Evolutionary conservation across 2,888 invertebrate species (phyloP), one percentile per base, ranked within the genome.

Genomic region (Syrista parreyssii): DNA sequence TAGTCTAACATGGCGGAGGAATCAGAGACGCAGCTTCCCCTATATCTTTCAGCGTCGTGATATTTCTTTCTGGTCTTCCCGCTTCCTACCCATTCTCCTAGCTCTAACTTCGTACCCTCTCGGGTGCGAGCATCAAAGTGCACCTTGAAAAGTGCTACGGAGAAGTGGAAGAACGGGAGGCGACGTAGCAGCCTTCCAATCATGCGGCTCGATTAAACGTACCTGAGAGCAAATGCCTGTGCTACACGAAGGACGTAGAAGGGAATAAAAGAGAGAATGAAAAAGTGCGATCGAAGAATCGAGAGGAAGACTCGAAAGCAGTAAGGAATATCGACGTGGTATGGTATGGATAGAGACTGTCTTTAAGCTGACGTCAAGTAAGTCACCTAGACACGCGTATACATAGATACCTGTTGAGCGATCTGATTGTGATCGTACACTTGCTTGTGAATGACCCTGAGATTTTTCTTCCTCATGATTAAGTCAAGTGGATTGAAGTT

Each of bases 391-490:
- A 9, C 55, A 55, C 55, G 55, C 23, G 55, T 55, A 9, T 23
- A 55, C 9, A 55, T 9, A 31, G 35, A 76, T 87, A 89, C 88
- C 88, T 88, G 89, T 77, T 84, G 85, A 55, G 23, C 6, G 77
- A 81, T 75, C 76, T 83, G 84, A 77, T 76, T 82, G 79, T 85
- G 85, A 74, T 89, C 86, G 84, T 85, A 87, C 82, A 87, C 84
- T 83, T 91, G 89, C 78, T 91, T 91, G 81, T 91, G 91, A 79
- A 91, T 79, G 75, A 91, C 89, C 78, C 88, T 85, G 15, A 88
- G 85, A 76, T 91, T 91, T 85, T 91, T 91, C 82, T 91, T 91
- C 88, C 91, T 90, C 91, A 91, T 91, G 77, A 75, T 79, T 36
- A 36, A 31, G 74, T 74, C 31, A 74, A 71, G 32, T 71, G 31